phyloP scores from a whole-genome alignment of 1,140 invertebrate species.

The Pseudomyrmex gracilis region DNA sequence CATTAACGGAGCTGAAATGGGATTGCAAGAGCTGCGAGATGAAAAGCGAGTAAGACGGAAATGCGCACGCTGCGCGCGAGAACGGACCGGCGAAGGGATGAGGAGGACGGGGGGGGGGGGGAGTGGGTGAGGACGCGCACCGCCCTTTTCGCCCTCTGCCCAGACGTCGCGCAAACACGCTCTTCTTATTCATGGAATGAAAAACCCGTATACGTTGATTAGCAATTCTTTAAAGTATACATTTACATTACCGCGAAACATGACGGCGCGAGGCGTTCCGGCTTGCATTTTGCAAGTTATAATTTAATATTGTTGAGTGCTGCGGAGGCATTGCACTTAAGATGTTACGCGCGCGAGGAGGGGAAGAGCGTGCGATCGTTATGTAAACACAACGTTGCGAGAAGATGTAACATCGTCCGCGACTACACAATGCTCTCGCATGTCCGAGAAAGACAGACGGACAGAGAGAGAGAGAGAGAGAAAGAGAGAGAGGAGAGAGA shows the following conservation, averaged over 20 bases:
- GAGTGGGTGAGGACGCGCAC: background rate
- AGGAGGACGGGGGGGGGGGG: background rate
- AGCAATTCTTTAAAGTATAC: slow-evolving; percentile 52
- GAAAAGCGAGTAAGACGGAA: slow-evolving; percentile 60
- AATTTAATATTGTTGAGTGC: slow-evolving; percentile 54
- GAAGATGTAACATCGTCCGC: background rate
- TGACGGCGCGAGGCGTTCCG: background rate
- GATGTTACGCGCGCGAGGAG: background rate
- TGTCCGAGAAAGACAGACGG: background rate
- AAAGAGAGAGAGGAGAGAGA: too few species aligned
- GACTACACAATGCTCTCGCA: background rate
- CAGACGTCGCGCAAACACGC: slow-evolving; percentile 47
- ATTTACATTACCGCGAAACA: slow-evolving; percentile 18
- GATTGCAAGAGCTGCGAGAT: slow-evolving; percentile 47
- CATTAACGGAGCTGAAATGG: slow-evolving; percentile 55
- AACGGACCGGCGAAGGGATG: too few species aligned
- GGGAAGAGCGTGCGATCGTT: background rate
- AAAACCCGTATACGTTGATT: slow-evolving; percentile 55
- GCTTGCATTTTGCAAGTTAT: slow-evolving; percentile 28
- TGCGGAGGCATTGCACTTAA: slow-evolving; percentile 20
- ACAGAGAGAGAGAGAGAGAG: too few species aligned
- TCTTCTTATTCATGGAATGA: slow-evolving; percentile 57
- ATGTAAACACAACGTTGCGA: background rate
- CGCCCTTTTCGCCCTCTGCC: background rate
- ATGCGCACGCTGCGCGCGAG: slow-evolving; percentile 1